These are phyloP conservation scores for Tuta absoluta DNA, from an alignment of 2,888 invertebrate species.

Conservation along the genomic window DNA sequence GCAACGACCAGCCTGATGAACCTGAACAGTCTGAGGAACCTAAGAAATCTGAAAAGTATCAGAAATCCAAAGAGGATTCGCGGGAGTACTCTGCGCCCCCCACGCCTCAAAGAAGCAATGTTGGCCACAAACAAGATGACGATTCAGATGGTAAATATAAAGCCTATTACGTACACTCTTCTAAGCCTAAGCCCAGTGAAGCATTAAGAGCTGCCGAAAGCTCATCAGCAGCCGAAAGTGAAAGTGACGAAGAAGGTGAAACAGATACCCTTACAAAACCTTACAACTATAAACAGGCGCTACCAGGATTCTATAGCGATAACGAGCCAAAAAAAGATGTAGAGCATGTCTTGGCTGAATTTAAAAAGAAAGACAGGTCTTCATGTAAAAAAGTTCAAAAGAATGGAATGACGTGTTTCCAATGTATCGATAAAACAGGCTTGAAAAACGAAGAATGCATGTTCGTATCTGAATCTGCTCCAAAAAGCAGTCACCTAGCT, in stretches of 20 bases:
- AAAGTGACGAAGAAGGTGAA: constrained; percentile 65
- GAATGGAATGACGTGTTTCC: constrained; percentile 89
- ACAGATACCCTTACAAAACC: constrained; percentile 56
- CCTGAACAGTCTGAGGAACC: constrained; percentile 64
- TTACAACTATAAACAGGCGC: constrained; percentile 72
- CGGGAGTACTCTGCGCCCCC: constrained; percentile 49
- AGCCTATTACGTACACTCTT: constrained; percentile 64
- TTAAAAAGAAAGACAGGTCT: constrained; percentile 86
- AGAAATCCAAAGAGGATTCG: constrained; percentile 54
- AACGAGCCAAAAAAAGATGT: constrained; percentile 84
- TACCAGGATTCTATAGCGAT: constrained; percentile 76
- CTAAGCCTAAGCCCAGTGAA: constrained; percentile 67
- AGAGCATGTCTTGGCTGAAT: constrained; percentile 86
- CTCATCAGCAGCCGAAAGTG: constrained; percentile 42
- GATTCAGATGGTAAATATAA: constrained; percentile 65
- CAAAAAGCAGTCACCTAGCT: constrained; percentile 83
- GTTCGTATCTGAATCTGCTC: constrained; percentile 86
- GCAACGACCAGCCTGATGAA: constrained; percentile 80
- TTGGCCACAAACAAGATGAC: constrained; percentile 52
- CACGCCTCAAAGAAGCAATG: constrained; percentile 52
- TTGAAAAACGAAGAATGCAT: constrained; percentile 89
- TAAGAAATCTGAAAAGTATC: constrained; percentile 61
- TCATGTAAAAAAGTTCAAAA: constrained; percentile 86
- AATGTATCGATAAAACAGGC: constrained; percentile 85
- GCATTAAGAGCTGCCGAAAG: constrained; percentile 49